These are phyloP conservation scores for Caenorhabditis sulstoni DNA, from an alignment of 2,888 invertebrate genomes.

Conservation along the genomic window DNA sequence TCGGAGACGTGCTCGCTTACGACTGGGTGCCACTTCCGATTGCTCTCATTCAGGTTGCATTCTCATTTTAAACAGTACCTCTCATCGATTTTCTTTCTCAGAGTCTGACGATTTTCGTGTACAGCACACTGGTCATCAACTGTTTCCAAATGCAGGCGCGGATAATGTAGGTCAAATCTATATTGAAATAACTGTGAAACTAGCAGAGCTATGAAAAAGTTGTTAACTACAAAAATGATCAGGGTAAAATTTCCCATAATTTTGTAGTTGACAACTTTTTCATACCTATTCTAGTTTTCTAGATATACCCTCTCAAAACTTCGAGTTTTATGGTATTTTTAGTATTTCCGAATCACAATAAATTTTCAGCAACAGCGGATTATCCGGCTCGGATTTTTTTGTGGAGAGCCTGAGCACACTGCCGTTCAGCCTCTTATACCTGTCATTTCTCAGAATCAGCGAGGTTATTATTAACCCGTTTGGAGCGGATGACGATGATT, in stretches of 20 bases:
- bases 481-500: conserved; percentile 68
- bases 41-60: conserved; percentile 18
- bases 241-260: too few relatives aligned
- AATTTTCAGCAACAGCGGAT: neutral
- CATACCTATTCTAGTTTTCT: too few relatives aligned
- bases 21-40: conserved; percentile 72
- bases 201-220: too few relatives aligned
- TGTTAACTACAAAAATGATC: too few relatives aligned
- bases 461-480: conserved; percentile 68
- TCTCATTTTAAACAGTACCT: too few relatives aligned
- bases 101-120: conserved; percentile 48
- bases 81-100: too few relatives aligned
- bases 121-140: conserved; percentile 48
- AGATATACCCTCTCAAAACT: too few relatives aligned
- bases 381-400: conserved; percentile 33
- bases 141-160: conserved; percentile 47
- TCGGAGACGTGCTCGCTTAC: conserved; percentile 63
- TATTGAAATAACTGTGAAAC: neutral
- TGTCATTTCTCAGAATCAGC: conserved; percentile 60
- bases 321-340: too few relatives aligned
- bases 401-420: conserved; percentile 50
- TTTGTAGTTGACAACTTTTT: too few relatives aligned
- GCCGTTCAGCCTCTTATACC: conserved; percentile 45
- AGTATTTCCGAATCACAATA: too few relatives aligned
- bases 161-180: conserved; percentile 33